These are phyloP conservation scores for Hydrolagus affinis DNA, from an alignment of 2,113 vertebrate species.

Conservation along the genomic window DNA sequence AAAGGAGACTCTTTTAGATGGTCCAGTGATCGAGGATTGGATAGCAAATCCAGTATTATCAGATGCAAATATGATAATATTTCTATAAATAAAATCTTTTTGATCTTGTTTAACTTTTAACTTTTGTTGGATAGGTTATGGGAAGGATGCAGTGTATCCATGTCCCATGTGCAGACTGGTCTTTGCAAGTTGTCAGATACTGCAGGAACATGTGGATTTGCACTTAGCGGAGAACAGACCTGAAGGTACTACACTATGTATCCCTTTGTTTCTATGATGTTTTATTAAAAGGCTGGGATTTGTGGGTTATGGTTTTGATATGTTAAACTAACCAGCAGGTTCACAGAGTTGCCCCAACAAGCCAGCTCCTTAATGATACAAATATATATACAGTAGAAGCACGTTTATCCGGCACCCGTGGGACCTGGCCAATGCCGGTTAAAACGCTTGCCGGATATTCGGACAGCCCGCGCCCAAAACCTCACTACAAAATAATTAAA, in stretches of 20 bases:
- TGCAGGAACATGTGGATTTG: conserved; percentile 79
- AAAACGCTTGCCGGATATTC: too few species aligned
- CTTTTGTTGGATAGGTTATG: neutral
- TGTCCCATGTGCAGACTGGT: conserved; percentile 77
- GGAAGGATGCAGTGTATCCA: conserved; percentile 44
- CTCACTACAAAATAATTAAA: too few species aligned
- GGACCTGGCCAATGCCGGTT: too few species aligned
- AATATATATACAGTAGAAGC: too few species aligned
- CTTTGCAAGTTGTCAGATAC: conserved; percentile 57
- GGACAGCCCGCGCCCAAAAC: too few species aligned
- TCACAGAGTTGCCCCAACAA: neutral
- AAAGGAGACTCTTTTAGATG: too few species aligned
- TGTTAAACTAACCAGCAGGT: neutral
- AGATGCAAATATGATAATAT: too few species aligned
- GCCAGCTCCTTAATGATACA: neutral
- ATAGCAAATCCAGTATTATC: too few species aligned
- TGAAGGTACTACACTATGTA: conserved; percentile 39
- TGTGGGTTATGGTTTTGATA: neutral
- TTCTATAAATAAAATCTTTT: too few species aligned
- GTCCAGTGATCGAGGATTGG: too few species aligned
- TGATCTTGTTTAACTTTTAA: conserved; percentile 1
- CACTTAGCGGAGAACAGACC: conserved; percentile 59
- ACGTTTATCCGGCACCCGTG: too few species aligned
- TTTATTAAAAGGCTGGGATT: neutral
- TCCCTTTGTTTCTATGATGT: neutral